phyloP scores from a whole-genome alignment of 2,113 vertebrate genomes.

The Microcebus griseorufus region DNA sequence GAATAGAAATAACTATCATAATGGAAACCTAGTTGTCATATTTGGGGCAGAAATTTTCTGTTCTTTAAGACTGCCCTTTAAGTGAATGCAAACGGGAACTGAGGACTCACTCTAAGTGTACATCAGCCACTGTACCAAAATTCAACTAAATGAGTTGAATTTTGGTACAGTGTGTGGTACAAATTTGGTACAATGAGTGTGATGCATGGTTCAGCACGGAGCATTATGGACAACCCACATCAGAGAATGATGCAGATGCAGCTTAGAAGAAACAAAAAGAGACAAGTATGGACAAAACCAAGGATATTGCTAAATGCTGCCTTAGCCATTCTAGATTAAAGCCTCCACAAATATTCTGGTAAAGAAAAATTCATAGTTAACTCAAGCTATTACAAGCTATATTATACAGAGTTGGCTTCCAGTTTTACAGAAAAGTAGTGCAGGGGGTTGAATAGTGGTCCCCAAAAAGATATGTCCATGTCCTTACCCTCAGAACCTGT shows the following conservation, averaged over 20 bases:
- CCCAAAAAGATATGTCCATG: neutral
- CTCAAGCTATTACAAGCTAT: neutral
- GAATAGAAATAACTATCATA: neutral
- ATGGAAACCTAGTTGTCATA: neutral
- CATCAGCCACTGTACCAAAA: neutral
- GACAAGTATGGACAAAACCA: neutral
- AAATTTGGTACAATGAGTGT: too few relatives aligned
- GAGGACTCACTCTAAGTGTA: neutral
- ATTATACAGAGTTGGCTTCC: neutral
- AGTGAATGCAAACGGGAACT: conserved; percentile 11
- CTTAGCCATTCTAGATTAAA: conserved; percentile 14
- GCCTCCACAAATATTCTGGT: neutral
- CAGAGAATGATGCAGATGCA: neutral
- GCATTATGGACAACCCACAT: neutral
- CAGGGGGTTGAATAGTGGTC: neutral
- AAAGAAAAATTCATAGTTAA: neutral
- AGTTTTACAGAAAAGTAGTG: neutral
- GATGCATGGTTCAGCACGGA: neutral
- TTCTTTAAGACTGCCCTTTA: conserved; percentile 33
- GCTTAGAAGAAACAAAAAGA: neutral
- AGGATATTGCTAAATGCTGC: neutral
- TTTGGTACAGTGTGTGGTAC: too few relatives aligned
- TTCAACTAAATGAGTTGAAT: neutral
- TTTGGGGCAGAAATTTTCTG: neutral
- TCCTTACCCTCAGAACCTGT: neutral